Conservation (phyloP, 2,797 vertebrate species). For the Nyctibius grandis region DNA sequence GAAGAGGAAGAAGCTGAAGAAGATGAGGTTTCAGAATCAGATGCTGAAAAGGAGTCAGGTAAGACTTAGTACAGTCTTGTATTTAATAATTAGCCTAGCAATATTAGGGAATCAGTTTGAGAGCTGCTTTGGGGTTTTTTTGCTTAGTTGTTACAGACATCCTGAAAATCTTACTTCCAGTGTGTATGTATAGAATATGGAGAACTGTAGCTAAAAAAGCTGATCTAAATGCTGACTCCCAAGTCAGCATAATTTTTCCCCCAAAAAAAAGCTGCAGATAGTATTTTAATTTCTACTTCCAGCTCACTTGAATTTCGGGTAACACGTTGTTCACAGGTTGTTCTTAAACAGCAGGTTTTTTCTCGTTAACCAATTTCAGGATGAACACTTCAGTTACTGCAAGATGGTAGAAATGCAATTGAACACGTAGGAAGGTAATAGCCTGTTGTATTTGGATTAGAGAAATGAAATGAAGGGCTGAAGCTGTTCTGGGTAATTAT, state of each 20-base stretch:
- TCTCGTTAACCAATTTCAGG: background rate
- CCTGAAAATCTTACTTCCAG: background rate
- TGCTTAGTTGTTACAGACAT: background rate
- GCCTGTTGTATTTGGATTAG: background rate
- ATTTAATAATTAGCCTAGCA: background rate
- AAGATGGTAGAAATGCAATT: background rate
- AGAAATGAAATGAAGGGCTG: background rate
- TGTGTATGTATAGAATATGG: background rate
- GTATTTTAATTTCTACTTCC: background rate
- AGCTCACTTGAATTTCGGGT: background rate
- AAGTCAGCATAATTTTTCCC: background rate
- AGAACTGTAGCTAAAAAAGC: background rate
- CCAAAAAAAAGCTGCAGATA: background rate
- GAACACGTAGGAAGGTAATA: background rate
- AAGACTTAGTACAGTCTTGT: background rate
- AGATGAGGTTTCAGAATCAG: constrained; percentile 77
- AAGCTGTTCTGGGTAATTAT: background rate
- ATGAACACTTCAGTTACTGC: background rate
- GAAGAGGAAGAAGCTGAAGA: constrained; percentile 76
- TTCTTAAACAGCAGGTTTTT: background rate
- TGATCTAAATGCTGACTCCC: background rate
- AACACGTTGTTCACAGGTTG: background rate
- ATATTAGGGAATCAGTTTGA: background rate
- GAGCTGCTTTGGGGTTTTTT: background rate
- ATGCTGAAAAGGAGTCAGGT: constrained; percentile 76